phyloP scores from a whole-genome alignment of 2,888 invertebrate genomes.

The Hofmannophila pseudospretella region DNA sequence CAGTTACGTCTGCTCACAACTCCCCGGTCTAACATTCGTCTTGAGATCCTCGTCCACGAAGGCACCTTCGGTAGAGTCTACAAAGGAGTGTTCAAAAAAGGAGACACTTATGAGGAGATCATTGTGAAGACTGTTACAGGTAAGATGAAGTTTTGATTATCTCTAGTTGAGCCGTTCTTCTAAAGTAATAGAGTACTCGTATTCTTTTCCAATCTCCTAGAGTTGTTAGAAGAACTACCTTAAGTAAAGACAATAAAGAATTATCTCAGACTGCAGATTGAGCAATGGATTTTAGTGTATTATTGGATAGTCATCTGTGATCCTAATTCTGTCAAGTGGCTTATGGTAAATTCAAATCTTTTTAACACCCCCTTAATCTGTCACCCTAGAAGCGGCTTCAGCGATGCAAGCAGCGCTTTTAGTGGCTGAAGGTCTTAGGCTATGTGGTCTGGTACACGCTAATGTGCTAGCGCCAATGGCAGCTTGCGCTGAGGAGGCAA shows the following conservation, averaged over 20 bases:
- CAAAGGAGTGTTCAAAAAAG: constrained; percentile 82
- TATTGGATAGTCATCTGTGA: too few species aligned
- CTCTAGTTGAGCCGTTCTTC: too few species aligned
- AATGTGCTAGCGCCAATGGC: constrained; percentile 85
- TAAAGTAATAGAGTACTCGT: too few species aligned
- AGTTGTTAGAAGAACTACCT: too few species aligned
- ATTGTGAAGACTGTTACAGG: constrained; percentile 92
- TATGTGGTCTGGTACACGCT: constrained; percentile 83
- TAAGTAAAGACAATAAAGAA: too few species aligned
- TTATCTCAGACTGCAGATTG: too few species aligned
- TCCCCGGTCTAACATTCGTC: constrained; percentile 77
- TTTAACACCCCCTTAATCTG: too few species aligned
- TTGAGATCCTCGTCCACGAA: constrained; percentile 82
- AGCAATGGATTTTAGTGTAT: too few species aligned
- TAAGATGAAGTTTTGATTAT: too few species aligned
- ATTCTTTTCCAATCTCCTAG: too few species aligned
- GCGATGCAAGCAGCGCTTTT: constrained; percentile 84
- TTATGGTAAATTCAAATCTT: too few species aligned
- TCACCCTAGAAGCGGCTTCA: constrained; percentile 83
- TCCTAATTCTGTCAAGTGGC: too few species aligned
- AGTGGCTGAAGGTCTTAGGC: constrained; percentile 85
- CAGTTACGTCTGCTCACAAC: constrained; percentile 80
- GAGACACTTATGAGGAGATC: constrained; percentile 84
- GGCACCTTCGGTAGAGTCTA: constrained; percentile 94
- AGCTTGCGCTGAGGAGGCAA: constrained; percentile 77